Conservation (phyloP, 1,140 invertebrate genomes). For the Microplitis demolitor region DNA sequence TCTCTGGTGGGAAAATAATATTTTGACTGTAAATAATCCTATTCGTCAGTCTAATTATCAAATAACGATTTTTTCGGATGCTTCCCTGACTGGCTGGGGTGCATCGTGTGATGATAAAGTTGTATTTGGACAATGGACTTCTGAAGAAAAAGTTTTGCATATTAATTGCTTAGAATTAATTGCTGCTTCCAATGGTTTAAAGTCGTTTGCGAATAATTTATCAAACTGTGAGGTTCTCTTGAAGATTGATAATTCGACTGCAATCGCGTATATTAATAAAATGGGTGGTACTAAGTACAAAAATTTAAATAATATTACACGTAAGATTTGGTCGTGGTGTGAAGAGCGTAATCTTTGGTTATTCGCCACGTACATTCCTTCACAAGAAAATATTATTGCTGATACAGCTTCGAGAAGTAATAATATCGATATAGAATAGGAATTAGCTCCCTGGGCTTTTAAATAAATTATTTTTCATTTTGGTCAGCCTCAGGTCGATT, state of each 20-base stretch:
- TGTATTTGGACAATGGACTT: neutral
- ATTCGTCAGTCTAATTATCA: neutral
- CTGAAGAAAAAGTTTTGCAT: neutral
- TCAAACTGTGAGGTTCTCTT: neutral
- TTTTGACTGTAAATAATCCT: neutral
- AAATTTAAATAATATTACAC: constrained; percentile 2
- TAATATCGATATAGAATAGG: constrained; percentile 18
- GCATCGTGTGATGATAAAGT: neutral
- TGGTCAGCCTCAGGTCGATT: constrained; percentile 32
- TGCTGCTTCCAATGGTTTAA: neutral
- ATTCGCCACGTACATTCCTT: constrained; percentile 23
- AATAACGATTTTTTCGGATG: neutral
- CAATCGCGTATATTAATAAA: neutral
- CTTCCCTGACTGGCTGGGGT: neutral
- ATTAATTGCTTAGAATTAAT: neutral
- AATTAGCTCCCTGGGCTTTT: constrained; percentile 14
- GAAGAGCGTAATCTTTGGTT: constrained; percentile 28
- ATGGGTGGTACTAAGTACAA: neutral
- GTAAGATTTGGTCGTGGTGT: constrained; percentile 33
- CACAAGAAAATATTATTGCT: constrained; percentile 18
- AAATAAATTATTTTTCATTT: constrained; percentile 5
- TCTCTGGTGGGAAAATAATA: neutral
- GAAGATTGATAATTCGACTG: neutral
- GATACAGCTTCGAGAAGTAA: neutral
- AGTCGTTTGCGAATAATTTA: neutral